These are phyloP conservation scores for Dione vanillae DNA, from an alignment of 2,888 invertebrate species.

Conservation along the genomic window DNA sequence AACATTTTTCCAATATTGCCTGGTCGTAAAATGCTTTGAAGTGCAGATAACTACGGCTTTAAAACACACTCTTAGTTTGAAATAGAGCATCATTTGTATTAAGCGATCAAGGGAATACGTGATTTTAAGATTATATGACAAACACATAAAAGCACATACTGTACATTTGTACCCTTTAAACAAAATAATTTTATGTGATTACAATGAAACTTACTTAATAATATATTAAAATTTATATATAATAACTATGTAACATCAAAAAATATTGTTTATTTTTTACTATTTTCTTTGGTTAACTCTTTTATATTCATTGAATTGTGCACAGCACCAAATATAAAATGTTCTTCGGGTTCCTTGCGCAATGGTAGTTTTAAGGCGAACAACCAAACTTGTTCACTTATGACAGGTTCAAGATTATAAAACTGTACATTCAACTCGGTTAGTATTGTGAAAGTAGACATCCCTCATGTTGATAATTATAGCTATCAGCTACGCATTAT, in stretches of 20 bases:
- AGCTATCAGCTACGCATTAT: constrained; percentile 21
- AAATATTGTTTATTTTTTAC: no score
- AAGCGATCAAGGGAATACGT: constrained; percentile 28
- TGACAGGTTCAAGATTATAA: constrained; percentile 58
- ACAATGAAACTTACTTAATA: no score
- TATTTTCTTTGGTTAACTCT: neutral
- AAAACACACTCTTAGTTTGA: constrained; percentile 47
- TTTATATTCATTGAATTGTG: neutral
- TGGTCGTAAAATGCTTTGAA: constrained; percentile 63
- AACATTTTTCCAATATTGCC: constrained; percentile 76
- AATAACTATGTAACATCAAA: no score
- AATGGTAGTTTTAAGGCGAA: constrained; percentile 54
- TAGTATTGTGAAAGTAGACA: constrained; percentile 65
- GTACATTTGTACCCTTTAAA: no score
- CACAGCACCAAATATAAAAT: constrained; percentile 39
- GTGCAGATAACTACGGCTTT: constrained; percentile 56
- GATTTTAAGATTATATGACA: neutral
- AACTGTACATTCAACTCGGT: constrained; percentile 47
- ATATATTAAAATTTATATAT: no score
- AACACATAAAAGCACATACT: no score
- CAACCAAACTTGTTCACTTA: constrained; percentile 65
- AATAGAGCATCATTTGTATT: constrained; percentile 32
- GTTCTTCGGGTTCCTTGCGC: constrained; percentile 47
- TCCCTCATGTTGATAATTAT: constrained; percentile 46
- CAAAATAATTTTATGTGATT: no score